Conservation (phyloP, 2,888 invertebrate species). For the Dendrolimus pini region DNA sequence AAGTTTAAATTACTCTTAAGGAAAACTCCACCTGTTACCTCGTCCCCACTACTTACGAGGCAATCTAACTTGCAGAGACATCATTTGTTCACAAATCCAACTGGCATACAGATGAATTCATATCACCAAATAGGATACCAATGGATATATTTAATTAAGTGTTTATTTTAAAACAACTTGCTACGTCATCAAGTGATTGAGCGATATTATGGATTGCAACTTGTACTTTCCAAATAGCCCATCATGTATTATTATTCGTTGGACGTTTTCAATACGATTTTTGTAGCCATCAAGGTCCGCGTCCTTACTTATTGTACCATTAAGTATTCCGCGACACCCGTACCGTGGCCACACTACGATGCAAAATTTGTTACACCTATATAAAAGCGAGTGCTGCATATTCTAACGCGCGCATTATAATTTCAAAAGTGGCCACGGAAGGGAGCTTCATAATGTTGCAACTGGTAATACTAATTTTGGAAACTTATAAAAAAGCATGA, state of each 20-base stretch:
- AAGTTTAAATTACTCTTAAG: no score
- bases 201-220: conserved; percentile 5
- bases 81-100: not conserved
- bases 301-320: conserved; percentile 69
- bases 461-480: conserved; percentile 34
- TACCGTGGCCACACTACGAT: conserved; percentile 65
- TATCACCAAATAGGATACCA: not conserved
- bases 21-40: no score
- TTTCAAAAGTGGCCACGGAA: conserved; percentile 49
- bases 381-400: conserved; percentile 67
- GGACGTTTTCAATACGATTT: conserved; percentile 69
- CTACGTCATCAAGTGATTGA: not conserved
- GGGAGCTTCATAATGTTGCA: conserved; percentile 47
- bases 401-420: conserved; percentile 66
- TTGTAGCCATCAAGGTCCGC: conserved; percentile 70
- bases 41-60: not conserved
- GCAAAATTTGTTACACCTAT: conserved; percentile 75
- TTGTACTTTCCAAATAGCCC: conserved; percentile 57
- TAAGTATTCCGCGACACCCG: conserved; percentile 68
- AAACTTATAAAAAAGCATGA: not conserved
- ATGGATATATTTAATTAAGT: not conserved
- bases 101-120: not conserved
- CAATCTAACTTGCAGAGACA: not conserved
- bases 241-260: conserved; percentile 65
- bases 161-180: not conserved